phyloP scores from a whole-genome alignment of 2,113 vertebrate genomes.

The Saguinus midas region DNA sequence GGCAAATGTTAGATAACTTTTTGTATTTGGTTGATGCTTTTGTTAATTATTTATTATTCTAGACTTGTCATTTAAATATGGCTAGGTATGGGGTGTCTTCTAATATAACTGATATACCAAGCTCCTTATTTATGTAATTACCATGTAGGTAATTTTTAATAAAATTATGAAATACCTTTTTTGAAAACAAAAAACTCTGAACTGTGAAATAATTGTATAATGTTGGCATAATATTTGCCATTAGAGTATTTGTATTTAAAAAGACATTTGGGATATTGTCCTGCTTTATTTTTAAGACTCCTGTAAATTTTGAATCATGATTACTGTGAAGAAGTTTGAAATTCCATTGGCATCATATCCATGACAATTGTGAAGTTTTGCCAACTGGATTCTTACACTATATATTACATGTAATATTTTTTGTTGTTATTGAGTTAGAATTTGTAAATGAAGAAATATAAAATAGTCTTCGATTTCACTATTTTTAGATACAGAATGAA shows the following conservation, averaged over 20 bases:
- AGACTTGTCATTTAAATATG: background rate
- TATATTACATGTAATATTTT: background rate
- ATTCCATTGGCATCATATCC: background rate
- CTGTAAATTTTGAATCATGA: background rate
- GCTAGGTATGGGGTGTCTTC: background rate
- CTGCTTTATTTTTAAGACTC: background rate
- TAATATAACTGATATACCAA: background rate
- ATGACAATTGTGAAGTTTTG: background rate
- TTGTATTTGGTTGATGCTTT: slow-evolving; percentile 10
- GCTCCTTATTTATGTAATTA: background rate
- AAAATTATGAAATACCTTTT: slow-evolving; percentile 23
- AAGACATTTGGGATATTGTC: background rate
- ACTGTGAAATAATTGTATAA: background rate
- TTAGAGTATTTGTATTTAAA: slow-evolving; percentile 8
- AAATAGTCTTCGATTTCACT: background rate
- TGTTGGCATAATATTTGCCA: background rate
- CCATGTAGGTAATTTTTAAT: background rate
- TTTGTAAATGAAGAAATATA: background rate
- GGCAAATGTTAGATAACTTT: background rate
- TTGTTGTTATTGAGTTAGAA: background rate
- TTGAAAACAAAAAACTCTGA: background rate
- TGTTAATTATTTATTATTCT: background rate
- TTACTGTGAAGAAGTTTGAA: background rate
- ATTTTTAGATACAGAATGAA: slow-evolving; percentile 1
- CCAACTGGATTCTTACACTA: background rate